Conservation (phyloP, 2,888 invertebrate genomes). For the Drosophila neotestacea region DNA sequence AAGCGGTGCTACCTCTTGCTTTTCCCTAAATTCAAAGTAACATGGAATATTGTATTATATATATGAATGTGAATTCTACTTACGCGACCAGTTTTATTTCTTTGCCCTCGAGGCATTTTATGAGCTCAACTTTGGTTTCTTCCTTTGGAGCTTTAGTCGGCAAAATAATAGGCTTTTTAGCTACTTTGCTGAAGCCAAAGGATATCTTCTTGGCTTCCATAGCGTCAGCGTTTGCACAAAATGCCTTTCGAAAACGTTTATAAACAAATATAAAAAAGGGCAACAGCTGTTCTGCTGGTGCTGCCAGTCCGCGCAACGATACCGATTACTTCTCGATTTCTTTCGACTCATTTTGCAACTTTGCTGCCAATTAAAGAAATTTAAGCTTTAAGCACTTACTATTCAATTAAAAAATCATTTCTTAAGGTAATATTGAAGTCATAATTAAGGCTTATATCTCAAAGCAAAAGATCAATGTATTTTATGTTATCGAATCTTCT, state of each 20-base stretch:
- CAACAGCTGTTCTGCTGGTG: conserved; percentile 44
- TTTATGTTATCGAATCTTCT: conserved; percentile 66
- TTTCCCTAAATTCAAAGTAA: conserved; percentile 83
- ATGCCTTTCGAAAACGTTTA: conserved; percentile 51
- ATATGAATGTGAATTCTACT: conserved; percentile 68
- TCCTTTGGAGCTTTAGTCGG: conserved; percentile 80
- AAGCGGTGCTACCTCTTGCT: conserved; percentile 86
- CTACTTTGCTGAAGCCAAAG: conserved; percentile 91
- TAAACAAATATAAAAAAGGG: conserved; percentile 46
- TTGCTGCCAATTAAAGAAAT: neutral
- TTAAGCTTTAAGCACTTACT: neutral
- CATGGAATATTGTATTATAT: neutral
- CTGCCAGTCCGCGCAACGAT: conserved; percentile 14
- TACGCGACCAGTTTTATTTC: conserved; percentile 91
- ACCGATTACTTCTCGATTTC: conserved; percentile 15
- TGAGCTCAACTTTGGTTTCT: conserved; percentile 88
- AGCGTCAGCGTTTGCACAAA: conserved; percentile 10
- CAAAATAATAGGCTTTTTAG: conserved; percentile 86
- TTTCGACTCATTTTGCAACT: conserved; percentile 1
- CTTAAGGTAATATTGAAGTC: neutral
- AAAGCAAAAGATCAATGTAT: neutral
- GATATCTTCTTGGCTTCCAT: conserved; percentile 92
- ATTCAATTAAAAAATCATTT: neutral
- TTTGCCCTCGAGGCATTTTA: conserved; percentile 92
- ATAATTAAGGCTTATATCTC: neutral